These are phyloP conservation scores for Montipora efflorescens DNA, from an alignment of 64 coral and sea anemone genomes.

Conservation along the genomic window DNA sequence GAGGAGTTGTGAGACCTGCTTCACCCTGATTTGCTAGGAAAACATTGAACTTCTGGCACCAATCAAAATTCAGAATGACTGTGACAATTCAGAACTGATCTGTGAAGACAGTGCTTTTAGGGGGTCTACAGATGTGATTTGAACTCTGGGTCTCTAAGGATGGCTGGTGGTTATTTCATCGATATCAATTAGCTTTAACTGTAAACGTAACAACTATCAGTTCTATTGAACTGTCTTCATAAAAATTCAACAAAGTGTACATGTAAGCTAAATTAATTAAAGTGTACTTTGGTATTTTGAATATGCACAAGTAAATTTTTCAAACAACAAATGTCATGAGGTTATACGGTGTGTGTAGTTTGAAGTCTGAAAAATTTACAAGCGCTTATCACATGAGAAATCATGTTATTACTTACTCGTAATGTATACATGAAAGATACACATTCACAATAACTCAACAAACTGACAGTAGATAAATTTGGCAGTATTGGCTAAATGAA, in stretches of 20 bases:
- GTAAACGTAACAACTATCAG: neutral
- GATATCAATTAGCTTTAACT: conserved; percentile 6
- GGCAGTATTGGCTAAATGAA: neutral
- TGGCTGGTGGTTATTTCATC: neutral
- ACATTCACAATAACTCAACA: conserved; percentile 7
- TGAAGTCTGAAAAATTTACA: neutral
- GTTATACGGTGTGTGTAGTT: neutral
- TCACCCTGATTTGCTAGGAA: neutral
- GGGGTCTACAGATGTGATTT: too few species aligned
- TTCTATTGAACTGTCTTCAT: conserved; percentile 7
- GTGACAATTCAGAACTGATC: too few species aligned
- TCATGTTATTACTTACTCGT: neutral
- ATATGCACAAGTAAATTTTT: neutral
- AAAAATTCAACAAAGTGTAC: conserved; percentile 11
- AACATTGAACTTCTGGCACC: neutral
- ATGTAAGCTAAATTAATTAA: conserved; percentile 11
- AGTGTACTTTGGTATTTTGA: conserved; percentile 11
- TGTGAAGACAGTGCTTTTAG: too few species aligned
- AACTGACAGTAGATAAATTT: conserved; percentile 2
- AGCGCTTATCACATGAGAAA: neutral
- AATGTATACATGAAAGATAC: conserved; percentile 15
- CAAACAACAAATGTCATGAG: neutral
- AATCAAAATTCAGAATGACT: too few species aligned
- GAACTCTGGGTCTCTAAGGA: too few species aligned
- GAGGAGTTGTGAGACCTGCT: conserved; percentile 3